Evolutionary conservation across 2,797 vertebrate genomes (phyloP).

Genomic region (Euthynnus affinis): DNA sequence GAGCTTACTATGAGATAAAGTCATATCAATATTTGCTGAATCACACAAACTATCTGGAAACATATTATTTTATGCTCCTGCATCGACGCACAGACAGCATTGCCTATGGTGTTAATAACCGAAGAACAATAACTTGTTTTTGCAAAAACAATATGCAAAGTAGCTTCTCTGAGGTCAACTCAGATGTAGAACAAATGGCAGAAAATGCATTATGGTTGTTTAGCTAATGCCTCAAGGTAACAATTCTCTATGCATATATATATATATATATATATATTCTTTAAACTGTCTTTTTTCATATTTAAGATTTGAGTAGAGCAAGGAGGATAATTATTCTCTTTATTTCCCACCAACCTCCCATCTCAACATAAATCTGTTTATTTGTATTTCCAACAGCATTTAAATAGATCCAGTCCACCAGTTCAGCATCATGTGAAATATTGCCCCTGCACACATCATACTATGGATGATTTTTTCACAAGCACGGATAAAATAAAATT

Average conservation of each 20-base stretch:
- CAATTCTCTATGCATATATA: slow-evolving; percentile 20
- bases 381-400: slow-evolving; percentile 30
- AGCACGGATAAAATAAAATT: slow-evolving; percentile 4
- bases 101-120: slow-evolving; percentile 21
- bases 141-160: slow-evolving; percentile 48
- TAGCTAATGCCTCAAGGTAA: slow-evolving; percentile 28
- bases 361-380: slow-evolving; percentile 32
- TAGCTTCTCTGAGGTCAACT: slow-evolving; percentile 30
- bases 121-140: slow-evolving; percentile 45
- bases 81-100: neutral
- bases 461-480: slow-evolving; percentile 6
- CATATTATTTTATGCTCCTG: slow-evolving; percentile 5
- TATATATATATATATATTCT: neutral
- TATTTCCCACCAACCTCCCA: slow-evolving; percentile 1
- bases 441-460: neutral
- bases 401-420: slow-evolving; percentile 2
- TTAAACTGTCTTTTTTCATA: slow-evolving; percentile 7
- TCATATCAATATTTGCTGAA: neutral
- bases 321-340: slow-evolving; percentile 4
- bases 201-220: slow-evolving; percentile 30
- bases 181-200: slow-evolving; percentile 3
- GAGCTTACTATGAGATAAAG: neutral
- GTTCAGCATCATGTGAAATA: slow-evolving; percentile 13
- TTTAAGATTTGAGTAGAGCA: slow-evolving; percentile 18
- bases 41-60: neutral